phyloP scores from a whole-genome alignment of 2,888 invertebrate species.

The Anorthoa munda region DNA sequence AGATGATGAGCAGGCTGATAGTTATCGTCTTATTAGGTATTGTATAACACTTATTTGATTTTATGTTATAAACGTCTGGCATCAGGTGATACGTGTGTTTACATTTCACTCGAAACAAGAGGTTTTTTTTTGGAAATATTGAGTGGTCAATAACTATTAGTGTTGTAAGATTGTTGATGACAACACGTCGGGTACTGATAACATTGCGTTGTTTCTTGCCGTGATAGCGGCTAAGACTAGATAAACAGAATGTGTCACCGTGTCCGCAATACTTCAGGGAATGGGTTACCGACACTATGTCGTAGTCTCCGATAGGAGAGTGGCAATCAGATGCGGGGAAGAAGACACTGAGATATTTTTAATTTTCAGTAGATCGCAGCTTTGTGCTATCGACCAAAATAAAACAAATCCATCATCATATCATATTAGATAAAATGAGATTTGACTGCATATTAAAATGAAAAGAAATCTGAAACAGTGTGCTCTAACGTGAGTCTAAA shows the following conservation, averaged over 20 bases:
- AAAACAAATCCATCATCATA: constrained; percentile 8
- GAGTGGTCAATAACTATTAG: constrained; percentile 5
- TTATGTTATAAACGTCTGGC: neutral
- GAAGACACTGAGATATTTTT: too few relatives aligned
- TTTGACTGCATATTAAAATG: too few relatives aligned
- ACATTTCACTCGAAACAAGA: constrained; percentile 6
- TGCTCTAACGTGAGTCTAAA: too few relatives aligned
- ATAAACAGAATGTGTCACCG: constrained; percentile 44
- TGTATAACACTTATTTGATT: constrained; percentile 26
- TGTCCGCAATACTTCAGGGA: neutral
- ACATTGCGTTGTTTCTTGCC: constrained; percentile 50
- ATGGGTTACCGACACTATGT: neutral
- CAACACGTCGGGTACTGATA: constrained; percentile 47
- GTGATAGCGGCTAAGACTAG: constrained; percentile 14
- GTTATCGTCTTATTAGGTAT: constrained; percentile 61
- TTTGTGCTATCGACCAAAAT: neutral
- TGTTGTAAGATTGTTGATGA: constrained; percentile 19
- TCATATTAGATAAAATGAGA: neutral
- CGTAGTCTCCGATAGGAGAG: too few relatives aligned
- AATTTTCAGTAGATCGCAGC: neutral
- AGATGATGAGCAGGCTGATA: constrained; percentile 45
- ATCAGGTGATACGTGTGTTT: constrained; percentile 7
- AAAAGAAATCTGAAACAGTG: neutral
- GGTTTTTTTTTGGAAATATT: constrained; percentile 7
- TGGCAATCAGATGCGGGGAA: too few relatives aligned